Conservation (phyloP, 1,140 invertebrate species). For the Paraescarpia echinospica region DNA sequence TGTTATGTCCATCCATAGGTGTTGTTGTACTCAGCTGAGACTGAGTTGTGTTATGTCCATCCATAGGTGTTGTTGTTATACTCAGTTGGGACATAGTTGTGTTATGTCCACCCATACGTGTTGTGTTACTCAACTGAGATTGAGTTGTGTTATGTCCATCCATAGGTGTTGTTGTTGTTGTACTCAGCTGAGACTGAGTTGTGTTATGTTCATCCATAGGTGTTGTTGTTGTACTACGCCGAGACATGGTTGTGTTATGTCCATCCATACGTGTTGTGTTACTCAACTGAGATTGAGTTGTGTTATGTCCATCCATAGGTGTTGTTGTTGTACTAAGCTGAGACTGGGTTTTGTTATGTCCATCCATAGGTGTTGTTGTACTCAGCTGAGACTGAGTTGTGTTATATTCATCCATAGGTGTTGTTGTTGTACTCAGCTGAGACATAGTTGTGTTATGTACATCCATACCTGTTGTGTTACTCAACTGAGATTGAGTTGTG, state of each 20-base stretch:
- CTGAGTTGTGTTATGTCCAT: too few species aligned
- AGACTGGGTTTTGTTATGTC: not conserved
- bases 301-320: not conserved
- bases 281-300: not conserved
- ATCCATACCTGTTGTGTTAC: not conserved
- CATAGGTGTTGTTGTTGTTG: not conserved
- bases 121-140: not conserved
- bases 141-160: not conserved
- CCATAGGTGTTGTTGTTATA: too few species aligned
- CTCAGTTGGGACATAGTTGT: too few species aligned
- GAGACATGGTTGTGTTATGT: not conserved
- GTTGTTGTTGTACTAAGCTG: not conserved
- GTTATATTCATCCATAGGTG: not conserved
- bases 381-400: not conserved
- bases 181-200: too few species aligned
- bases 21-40: too few species aligned
- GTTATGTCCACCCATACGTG: not conserved
- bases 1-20: too few species aligned
- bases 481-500: not conserved
- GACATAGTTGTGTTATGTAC: not conserved
- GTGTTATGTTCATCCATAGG: not conserved
- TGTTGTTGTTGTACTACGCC: not conserved
- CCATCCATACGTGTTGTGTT: not conserved
- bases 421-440: not conserved
- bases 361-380: not conserved